These are phyloP conservation scores for Microchrysa polita DNA, from an alignment of 2,888 invertebrate genomes.

Conservation along the genomic window DNA sequence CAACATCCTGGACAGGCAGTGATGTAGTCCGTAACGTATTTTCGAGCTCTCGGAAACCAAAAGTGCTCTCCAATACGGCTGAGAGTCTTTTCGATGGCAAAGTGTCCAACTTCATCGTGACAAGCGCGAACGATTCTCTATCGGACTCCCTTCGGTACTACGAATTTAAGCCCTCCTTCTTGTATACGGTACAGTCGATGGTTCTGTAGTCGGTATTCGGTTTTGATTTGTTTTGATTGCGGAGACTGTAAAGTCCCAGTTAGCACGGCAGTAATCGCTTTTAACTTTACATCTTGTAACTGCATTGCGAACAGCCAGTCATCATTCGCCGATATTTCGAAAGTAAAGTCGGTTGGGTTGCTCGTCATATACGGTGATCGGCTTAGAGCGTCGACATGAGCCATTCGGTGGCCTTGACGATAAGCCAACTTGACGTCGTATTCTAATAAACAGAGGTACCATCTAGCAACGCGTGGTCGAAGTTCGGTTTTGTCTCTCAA, in stretches of 20 bases:
- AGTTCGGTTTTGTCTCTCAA: neutral
- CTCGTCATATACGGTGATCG: too few species aligned
- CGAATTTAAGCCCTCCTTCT: neutral
- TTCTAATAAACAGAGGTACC: neutral
- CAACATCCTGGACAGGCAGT: constrained; percentile 50
- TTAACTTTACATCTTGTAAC: constrained; percentile 45
- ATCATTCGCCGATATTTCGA: neutral
- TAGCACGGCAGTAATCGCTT: constrained; percentile 43
- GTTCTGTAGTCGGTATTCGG: constrained; percentile 45
- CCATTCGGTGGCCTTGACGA: too few species aligned
- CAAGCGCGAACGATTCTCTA: constrained; percentile 33
- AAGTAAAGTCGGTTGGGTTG: neutral
- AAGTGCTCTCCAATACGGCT: constrained; percentile 49
- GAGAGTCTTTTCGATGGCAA: constrained; percentile 51
- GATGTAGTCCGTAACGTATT: constrained; percentile 50
- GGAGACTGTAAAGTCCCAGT: constrained; percentile 35
- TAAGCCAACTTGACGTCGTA: too few species aligned
- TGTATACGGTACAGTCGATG: constrained; percentile 45
- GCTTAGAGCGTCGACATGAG: too few species aligned
- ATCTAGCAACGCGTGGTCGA: neutral
- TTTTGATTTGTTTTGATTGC: constrained; percentile 44
- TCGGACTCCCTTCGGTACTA: too few species aligned
- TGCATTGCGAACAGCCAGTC: constrained; percentile 52
- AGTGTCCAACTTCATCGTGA: constrained; percentile 53
- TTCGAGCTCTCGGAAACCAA: constrained; percentile 50